Base-by-base conservation (phyloP, 1,140 invertebrate genomes). In the Apis dorsata region DNA sequence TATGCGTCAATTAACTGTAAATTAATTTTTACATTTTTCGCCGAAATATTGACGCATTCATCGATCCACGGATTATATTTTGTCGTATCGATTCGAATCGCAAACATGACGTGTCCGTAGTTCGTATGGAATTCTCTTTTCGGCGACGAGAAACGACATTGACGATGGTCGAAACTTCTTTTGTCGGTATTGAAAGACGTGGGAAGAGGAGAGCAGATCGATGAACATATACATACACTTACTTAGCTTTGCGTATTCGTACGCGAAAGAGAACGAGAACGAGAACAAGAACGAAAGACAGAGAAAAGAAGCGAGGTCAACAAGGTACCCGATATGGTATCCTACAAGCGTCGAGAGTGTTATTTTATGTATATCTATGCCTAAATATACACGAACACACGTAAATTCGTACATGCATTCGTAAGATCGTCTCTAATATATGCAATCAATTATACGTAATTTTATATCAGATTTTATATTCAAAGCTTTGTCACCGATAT, bases 291-390 rank as follows among this genome's bases (percentile, higher is more conserved):
- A 72, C 49, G 84, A 89, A 80, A 91, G 87, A 92, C 88, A 87
- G 90, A 93, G 91, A 92, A 88, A 91, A 91, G 91, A 92, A 88
- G 91, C 93, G 93, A 94, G 93, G 93, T 94, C 93, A 93, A 91
- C 93, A 90, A 94, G 93, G 91, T 94, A 91, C 93, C 93, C 91
- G 93, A 94, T 94, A 94, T 94, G 93, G 93, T 93, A 93, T 92
- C 90, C 92, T 88, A 88, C 88, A 91, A 90, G 87, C 89, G 89
- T 85, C 86, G 90, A 90, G 90, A 92, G 91, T 91, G 90, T 89
- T 89, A 91, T 92, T 92, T 94, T 88, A 90, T 72, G 44, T 62
- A 69, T 79, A 65, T 76, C 66, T 71, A 79, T 79, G 76, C 81
- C 75, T 83, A 79, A 79, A 83, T 79, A 71, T 77, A 73, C 66